Evolutionary conservation across 2,888 invertebrate genomes (phyloP), one percentile per base, ranked within the genome.

Genomic region (Mechanitis mazaeus): DNA sequence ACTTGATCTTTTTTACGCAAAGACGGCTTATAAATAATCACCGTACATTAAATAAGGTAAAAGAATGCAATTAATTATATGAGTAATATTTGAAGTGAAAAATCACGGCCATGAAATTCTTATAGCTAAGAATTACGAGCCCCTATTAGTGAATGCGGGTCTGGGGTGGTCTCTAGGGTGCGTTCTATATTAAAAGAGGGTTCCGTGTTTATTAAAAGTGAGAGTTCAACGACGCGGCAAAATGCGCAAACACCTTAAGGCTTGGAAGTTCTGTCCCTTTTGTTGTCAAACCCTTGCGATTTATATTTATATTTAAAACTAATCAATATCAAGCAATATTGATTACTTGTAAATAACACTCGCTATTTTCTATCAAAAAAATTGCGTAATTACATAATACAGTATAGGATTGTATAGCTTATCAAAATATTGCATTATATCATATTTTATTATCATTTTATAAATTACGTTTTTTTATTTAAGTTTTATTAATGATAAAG

Each of bases 181-280:
- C 72, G 71, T 73, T 78, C 78, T 83, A 83, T 86, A 86, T 86
- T 86, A 85, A 85, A 83, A 76, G 75, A 81, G 85, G 85, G 81
- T 42, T 42, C 9, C 0, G 42, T 9, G 9, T 9, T 9, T 42
- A 42, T 42, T 85, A 85, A 85, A 85, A 78, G 77, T 72, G 77
- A 78, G 75, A 81, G 77, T 82, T 83, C 79, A 82, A 67, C 74
- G 73, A 71, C 69, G 69, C 75, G 73, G 69, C 68, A 42, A 42
- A 42, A 42, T 69, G 71, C 71, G 73, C 78, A 84, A 83, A 84
- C 80, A 83, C 83, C 83, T 85, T 67, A 69, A 68, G 82, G 83
- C 78, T 68, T 73, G 54, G 67, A 59, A 64, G 3, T 9, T 9
- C 9, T 45, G 55, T 59, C 62, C 58, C 55, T 50, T 33, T 33